Evolutionary conservation across 2,888 invertebrate species (phyloP), one percentile per base, ranked within the genome.

Genomic region (Melieria picta): DNA sequence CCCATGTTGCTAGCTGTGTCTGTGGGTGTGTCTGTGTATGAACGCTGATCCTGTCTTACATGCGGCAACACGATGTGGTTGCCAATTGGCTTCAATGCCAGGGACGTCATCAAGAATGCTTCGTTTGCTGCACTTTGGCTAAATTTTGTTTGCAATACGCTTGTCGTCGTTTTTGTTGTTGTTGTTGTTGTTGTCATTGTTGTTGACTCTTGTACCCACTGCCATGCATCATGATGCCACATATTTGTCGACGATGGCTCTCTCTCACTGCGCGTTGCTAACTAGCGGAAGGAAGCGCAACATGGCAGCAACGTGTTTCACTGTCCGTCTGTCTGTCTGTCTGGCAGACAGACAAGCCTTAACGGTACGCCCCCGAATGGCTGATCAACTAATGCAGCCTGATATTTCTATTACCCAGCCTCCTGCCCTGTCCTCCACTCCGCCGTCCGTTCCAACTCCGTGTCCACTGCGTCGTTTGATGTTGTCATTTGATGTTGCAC

Each of bases 341-440:
- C 55, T 42, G 42, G 48, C 65, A 13, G 7, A n/a, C 9, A 2
- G n/a, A 46, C 63, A 6, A 16, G n/a, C 13, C 9, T 2, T 30
- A 30, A 30, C 30, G 30, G 30, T n/a, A 47, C 63, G 13, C 48
- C 11, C 48, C 11, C 42, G 4, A 13, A n/a, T 42, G 30, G 67
- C 56, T 77, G 77, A 77, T 77, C 77, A 78, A 77, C 77, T 76
- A 76, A 77, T 78, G 74, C 71, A 66, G 75, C 72, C 76, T 75
- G 72, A 76, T 76, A 77, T 76, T 77, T 78, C 76, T 74, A 78
- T 78, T 78, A 74, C 65, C 55, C 61, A 66, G 65, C 58, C 66
- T 58, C 61, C 61, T 67, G 45, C 4, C 52, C 10, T 1, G 52
- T 52, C 7, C 30, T 30, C 3, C 30, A 2, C 30, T 30, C 3